Base-by-base conservation (phyloP, 2,113 vertebrate species). In the Gasterosteus nipponicus region DNA sequence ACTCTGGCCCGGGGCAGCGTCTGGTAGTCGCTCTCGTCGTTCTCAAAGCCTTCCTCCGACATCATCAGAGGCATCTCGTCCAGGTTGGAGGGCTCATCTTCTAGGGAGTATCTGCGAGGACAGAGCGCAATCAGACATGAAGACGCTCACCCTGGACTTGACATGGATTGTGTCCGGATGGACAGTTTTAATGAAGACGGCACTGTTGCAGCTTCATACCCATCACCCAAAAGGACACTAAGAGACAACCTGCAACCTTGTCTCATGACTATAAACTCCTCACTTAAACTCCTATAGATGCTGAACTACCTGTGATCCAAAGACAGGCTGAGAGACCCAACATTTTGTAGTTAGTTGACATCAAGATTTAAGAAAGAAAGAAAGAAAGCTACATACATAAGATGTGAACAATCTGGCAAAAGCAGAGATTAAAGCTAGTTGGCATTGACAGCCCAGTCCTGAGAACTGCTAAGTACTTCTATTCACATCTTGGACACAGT, bases 21-120 rank as follows among this genome's bases (percentile, higher is more conserved):
- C 85, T 99, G 98, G 82, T 99, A 99, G 90, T 98, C 97, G 33
- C 95, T 97, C 85, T 98, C 98, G 4, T 98, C 97, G 14, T 98
- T 97, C 93, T 98, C 97, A 78, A 99, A 98, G 64, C 95, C 98
- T 92, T 99, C 98, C 92, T 99, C 98, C 53, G 98, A 99, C 98
- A 99, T 99, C 98, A 99, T 99, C 46, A 99, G 87, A 9, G 98
- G 98, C 97, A 99, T 99, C 90, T 99, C 97, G 79, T 99, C 98
- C 94, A 98, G 89, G 92, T 94, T 96, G 6, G 95, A 97, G 14
- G 95, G 89, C 58, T 99, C 98, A 93, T 99, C 98, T 92, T 99
- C 97, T 33, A 94, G 77, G 49, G 96, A 96, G 89, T 96, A 99
- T 87, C 98, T 99, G 87, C 10, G 29, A 74, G 15, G 33, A 59